Conservation (phyloP, 30 jellyfish, hydroid and myxozoan genomes). For the Hydra vulgaris region DNA sequence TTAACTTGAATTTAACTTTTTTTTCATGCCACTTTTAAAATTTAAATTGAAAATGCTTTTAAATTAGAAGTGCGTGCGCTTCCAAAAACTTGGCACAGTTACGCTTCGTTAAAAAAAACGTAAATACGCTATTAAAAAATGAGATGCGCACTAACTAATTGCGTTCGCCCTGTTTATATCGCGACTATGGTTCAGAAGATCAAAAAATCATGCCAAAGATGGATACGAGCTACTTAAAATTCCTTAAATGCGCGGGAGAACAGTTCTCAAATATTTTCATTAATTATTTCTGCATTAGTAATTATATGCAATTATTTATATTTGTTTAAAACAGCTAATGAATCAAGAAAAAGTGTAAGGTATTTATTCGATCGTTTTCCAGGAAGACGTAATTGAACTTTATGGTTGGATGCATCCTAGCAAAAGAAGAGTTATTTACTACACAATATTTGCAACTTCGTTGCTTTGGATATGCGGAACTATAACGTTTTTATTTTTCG, state of each 20-base stretch:
- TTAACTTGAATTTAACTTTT: background rate
- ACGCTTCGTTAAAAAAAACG: background rate
- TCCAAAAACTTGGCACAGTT: background rate
- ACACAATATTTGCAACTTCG: constrained; percentile 78
- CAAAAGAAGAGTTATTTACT: constrained; percentile 53
- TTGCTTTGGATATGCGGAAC: constrained; percentile 86
- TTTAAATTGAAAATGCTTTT: background rate
- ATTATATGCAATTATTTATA: background rate
- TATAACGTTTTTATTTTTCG: constrained; percentile 65
- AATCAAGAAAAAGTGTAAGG: background rate
- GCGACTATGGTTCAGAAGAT: background rate
- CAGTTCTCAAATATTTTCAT: background rate
- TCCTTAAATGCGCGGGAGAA: constrained; percentile 6
- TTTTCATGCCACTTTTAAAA: background rate
- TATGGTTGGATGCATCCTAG: background rate
- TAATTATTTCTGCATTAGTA: background rate
- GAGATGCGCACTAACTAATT: constrained; percentile 11
- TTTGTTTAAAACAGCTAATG: background rate
- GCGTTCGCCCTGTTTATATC: constrained; percentile 2
- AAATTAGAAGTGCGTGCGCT: background rate
- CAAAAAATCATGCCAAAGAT: background rate
- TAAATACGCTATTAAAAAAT: constrained; percentile 2
- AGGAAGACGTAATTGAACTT: background rate
- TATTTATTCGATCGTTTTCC: background rate
- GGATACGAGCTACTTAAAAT: background rate